phyloP scores from a whole-genome alignment of 2,888 invertebrate species.

The Agrotis puta region DNA sequence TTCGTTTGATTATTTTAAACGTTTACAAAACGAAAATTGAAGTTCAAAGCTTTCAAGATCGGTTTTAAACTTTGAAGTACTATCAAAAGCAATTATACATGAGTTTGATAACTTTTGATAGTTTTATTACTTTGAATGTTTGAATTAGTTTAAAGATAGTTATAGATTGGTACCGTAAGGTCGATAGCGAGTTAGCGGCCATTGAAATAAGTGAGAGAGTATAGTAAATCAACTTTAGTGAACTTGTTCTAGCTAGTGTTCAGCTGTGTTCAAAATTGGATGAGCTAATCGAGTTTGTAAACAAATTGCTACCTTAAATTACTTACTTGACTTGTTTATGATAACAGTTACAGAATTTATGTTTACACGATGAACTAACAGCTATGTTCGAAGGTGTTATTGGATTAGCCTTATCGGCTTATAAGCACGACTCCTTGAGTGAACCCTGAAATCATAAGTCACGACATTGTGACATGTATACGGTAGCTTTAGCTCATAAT shows the following conservation, averaged over 20 bases:
- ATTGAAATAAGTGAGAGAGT: slow-evolving; percentile 21
- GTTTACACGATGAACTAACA: slow-evolving; percentile 29
- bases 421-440: slow-evolving; percentile 20
- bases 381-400: slow-evolving; percentile 26
- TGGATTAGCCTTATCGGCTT: slow-evolving; percentile 40
- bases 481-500: not conserved
- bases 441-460: slow-evolving; percentile 3
- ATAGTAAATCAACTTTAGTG: slow-evolving; percentile 34
- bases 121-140: slow-evolving; percentile 49
- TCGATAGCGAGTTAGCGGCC: slow-evolving; percentile 5
- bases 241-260: slow-evolving; percentile 14
- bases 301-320: slow-evolving; percentile 44
- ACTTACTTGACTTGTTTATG: slow-evolving; percentile 44
- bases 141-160: slow-evolving; percentile 36
- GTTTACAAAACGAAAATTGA: slow-evolving; percentile 15
- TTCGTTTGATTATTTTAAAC: not conserved
- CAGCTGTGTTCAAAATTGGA: slow-evolving; percentile 34
- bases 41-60: slow-evolving; percentile 61
- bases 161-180: slow-evolving; percentile 16
- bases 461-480: slow-evolving; percentile 28
- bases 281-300: slow-evolving; percentile 38
- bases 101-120: slow-evolving; percentile 59
- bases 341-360: slow-evolving; percentile 42
- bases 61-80: slow-evolving; percentile 63
- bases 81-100: slow-evolving; percentile 67